A percentile compares a stretch with the other conserved stretches of the same genome.
phyloP scores from a whole-genome alignment of 2,797 vertebrate species.

The Epinephelus malabaricus region DNA sequence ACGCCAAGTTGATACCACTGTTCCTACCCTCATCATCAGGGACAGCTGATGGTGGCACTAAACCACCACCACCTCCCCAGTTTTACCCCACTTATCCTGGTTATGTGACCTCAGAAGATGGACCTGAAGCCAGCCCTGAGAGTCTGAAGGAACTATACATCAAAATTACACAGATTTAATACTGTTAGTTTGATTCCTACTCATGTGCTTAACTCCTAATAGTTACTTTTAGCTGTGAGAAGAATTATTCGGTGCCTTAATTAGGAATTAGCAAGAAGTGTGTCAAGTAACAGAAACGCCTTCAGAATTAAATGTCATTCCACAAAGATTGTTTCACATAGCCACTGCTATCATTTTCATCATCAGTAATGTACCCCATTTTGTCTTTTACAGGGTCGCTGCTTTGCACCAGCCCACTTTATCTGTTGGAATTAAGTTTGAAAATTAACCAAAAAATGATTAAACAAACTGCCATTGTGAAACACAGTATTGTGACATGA shows the following conservation, averaged over 20 bases:
- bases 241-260: background rate
- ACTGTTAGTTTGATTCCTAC: background rate
- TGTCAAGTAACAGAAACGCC: background rate
- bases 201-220: background rate
- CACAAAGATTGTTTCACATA: no score
- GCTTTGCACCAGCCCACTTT: no score
- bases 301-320: background rate
- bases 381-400: no score
- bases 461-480: no score
- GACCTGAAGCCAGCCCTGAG: constrained; percentile 76
- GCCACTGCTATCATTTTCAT: no score
- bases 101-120: constrained; percentile 83
- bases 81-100: constrained; percentile 82
- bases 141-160: constrained; percentile 62
- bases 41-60: background rate
- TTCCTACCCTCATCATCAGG: background rate
- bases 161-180: constrained; percentile 61
- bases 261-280: no score
- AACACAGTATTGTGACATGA: no score
- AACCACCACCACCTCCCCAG: constrained; percentile 8
- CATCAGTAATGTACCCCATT: no score
- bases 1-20: constrained; percentile 86
- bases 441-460: no score
- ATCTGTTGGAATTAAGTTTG: no score
- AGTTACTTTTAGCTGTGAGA: background rate